Conservation (phyloP, 2,797 vertebrate genomes). For the Pygocentrus nattereri region DNA sequence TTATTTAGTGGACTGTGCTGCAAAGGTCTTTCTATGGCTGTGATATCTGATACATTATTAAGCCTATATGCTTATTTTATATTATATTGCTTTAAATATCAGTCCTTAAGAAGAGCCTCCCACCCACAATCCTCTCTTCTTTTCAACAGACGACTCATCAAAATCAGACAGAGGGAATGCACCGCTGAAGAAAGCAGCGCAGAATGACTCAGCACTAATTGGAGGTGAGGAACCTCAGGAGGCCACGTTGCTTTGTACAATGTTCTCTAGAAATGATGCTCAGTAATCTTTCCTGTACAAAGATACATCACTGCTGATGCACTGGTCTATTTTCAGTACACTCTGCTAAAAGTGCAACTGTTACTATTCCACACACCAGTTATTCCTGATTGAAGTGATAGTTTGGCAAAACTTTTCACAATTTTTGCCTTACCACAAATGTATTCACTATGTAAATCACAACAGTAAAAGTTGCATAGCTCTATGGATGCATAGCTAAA, state of each 20-base stretch:
- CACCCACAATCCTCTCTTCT: conserved; percentile 41
- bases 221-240: conserved; percentile 84
- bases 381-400: not conserved
- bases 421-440: no score
- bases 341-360: not conserved
- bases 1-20: no score
- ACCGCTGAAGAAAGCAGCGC: conserved; percentile 81
- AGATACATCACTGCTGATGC: not conserved
- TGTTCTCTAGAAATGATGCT: conserved; percentile 51
- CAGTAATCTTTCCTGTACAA: conserved; percentile 8
- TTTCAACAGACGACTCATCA: conserved; percentile 70
- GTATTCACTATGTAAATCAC: not conserved
- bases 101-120: conserved; percentile 12
- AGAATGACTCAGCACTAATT: conserved; percentile 90
- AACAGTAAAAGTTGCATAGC: no score
- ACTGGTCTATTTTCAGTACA: not conserved
- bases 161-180: conserved; percentile 80
- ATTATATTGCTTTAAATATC: not conserved
- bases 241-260: conserved; percentile 55
- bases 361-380: not conserved
- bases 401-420: no score
- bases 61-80: not conserved
- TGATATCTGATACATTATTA: no score
- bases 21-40: no score
- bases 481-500: no score